phyloP scores from a whole-genome alignment of 2,113 vertebrate genomes.

The Lota lota region DNA sequence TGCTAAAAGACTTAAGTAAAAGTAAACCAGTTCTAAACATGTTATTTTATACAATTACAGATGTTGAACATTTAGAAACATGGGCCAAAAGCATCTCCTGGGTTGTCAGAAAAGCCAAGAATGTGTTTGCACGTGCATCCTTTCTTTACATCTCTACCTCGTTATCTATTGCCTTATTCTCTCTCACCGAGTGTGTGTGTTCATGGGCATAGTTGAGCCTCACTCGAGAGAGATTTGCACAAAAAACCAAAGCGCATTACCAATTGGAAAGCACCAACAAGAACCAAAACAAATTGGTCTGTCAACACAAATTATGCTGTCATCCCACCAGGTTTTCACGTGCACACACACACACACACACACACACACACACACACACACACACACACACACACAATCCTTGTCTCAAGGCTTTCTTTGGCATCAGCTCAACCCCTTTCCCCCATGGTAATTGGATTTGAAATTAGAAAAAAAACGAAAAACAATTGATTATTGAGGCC shows the following conservation, averaged over 20 bases:
- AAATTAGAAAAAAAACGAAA: slow-evolving; percentile 40
- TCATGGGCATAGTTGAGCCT: background rate
- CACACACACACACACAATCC: background rate
- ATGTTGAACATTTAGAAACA: no score
- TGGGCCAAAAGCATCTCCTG: no score
- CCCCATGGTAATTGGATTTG: slow-evolving; percentile 53
- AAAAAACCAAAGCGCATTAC: slow-evolving; percentile 6
- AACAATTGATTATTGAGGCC: slow-evolving; percentile 54
- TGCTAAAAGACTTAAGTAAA: no score
- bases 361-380: slow-evolving; percentile 10
- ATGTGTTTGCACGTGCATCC: no score
- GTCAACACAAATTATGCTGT: slow-evolving; percentile 50
- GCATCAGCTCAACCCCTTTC: background rate
- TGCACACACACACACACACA: background rate
- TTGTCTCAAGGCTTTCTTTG: background rate
- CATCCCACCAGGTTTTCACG: slow-evolving; percentile 25
- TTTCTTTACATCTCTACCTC: no score
- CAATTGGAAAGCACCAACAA: slow-evolving; percentile 31
- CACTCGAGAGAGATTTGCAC: slow-evolving; percentile 13
- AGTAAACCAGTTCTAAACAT: no score
- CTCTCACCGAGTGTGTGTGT: background rate
- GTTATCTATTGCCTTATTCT: no score
- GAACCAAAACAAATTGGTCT: slow-evolving; percentile 48
- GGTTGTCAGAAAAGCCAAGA: no score
- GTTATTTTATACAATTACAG: no score